Base-by-base conservation (phyloP, 37 sponge, comb jelly and placozoan species). In the Dysidea cf. avara region DNA sequence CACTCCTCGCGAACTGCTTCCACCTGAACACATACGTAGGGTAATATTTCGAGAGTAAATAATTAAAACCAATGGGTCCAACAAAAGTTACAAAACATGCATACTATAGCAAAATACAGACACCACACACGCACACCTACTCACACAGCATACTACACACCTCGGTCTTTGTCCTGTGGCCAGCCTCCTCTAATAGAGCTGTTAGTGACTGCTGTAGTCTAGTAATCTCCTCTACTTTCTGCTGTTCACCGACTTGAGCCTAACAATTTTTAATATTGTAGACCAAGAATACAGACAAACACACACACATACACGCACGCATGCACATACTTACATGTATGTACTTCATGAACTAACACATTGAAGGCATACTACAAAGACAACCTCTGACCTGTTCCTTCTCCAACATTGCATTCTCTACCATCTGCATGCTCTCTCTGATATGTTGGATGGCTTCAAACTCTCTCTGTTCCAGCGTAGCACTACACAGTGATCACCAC, bases 341-440 rank as follows among this genome's bases (percentile, higher is more conserved):
- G n/a, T n/a, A n/a, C n/a, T n/a, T n/a, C n/a, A n/a, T n/a, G n/a
- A n/a, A n/a, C n/a, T n/a, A n/a, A n/a, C n/a, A n/a, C n/a, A n/a
- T n/a, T n/a, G n/a, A n/a, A n/a, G n/a, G n/a, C n/a, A n/a, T 46
- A 68, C 26, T 68, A 47, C 51, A 63, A 9, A 34, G 7, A 63
- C 35, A 11, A 17, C 20, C 2, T 25, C 20, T 2, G 25, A 87
- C 90, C 80, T 91, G 89, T 3, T 91, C 90, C 72, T 89, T 95
- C 81, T 95, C 96, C 64, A 91, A 3, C 21, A 95, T 35, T 32
- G 93, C 85, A 57, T 33, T 80, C 76, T 95, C 93, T 25, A 85
- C 90, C 66, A 95, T 66, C 53, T 95, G 70, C 58, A 91, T 85
- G 55, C 92, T 90, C 56, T 95, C 96, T 74, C 86, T 87, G 17